phyloP scores from a whole-genome alignment of 2,113 vertebrate genomes.

The Erythrolamprus reginae region DNA sequence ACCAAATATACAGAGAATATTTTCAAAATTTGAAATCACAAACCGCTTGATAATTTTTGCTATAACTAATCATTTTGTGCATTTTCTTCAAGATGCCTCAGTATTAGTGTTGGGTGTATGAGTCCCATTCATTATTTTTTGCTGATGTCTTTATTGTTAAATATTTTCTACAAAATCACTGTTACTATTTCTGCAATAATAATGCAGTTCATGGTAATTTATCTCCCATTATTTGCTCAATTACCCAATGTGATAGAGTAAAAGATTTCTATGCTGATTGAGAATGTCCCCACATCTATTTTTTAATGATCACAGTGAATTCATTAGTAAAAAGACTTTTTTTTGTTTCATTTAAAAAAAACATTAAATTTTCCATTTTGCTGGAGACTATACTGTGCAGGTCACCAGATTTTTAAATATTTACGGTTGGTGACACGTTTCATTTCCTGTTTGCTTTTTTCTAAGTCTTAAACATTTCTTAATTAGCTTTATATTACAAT shows the following conservation, averaged over 20 bases:
- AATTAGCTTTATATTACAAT: background rate
- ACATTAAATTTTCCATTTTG: background rate
- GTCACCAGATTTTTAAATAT: background rate
- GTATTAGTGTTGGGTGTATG: background rate
- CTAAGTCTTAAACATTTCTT: background rate
- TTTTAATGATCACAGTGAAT: background rate
- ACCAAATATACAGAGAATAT: background rate
- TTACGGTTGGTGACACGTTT: background rate
- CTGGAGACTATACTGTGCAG: background rate
- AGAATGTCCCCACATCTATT: background rate
- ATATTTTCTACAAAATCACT: background rate
- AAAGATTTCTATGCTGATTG: background rate
- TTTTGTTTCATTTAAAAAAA: background rate
- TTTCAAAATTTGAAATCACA: background rate
- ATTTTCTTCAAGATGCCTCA: background rate
- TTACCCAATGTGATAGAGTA: background rate
- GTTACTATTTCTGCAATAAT: background rate
- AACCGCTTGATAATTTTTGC: background rate
- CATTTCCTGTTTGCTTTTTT: background rate
- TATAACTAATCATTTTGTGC: background rate
- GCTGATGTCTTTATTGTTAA: background rate
- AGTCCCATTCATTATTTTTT: background rate
- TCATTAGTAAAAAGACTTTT: background rate
- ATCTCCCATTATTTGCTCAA: background rate
- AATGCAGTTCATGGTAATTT: background rate